Base-by-base conservation (phyloP, 2,888 invertebrate species). In the Amphipyra tragopoginis region DNA sequence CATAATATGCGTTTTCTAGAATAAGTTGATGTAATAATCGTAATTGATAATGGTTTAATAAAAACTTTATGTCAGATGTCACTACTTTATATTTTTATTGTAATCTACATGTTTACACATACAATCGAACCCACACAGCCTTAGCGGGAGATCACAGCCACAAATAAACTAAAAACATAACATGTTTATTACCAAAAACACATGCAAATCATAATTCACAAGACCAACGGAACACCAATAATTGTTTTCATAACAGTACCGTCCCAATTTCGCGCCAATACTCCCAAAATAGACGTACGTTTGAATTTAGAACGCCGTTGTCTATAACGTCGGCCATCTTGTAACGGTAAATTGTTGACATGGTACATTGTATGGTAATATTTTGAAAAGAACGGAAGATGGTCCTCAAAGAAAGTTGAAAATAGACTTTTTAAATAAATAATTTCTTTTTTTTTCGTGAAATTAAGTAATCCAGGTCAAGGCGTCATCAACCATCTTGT, bases 261-360 rank as follows among this genome's bases (percentile, higher is more conserved):
- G 77, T 54, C 79, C 85, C 75, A 86, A 86, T 86, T 86, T 84
- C 82, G 78, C 79, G 81, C 80, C 83, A 80, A 81, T 81, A 58
- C 59, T 77, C 75, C 82, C 72, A 69, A 86, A 86, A 87, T 87
- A 87, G 84, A 80, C 65, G 60, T 79, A 74, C 58, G 68, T 65
- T 76, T 65, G 63, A 79, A 85, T 82, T 84, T 80, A 71, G 83
- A 85, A 79, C 82, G 75, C 61, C 65, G 75, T 61, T 62, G 54
- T 60, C 53, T 75, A 69, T 74, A 60, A 44, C 68, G 58, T 55
- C 54, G 65, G 75, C 80, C 84, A 81, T 84, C 15, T 78, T 76
- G 52, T 72, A 75, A 74, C 80, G 72, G 75, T 75, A 60, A 50
- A 55, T 34, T 54, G 63, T 71, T 79, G 81, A 75, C 71, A 70